phyloP scores from a whole-genome alignment of 1,140 invertebrate species.

The fruit fly (Drosophila melanogaster) region DNA sequence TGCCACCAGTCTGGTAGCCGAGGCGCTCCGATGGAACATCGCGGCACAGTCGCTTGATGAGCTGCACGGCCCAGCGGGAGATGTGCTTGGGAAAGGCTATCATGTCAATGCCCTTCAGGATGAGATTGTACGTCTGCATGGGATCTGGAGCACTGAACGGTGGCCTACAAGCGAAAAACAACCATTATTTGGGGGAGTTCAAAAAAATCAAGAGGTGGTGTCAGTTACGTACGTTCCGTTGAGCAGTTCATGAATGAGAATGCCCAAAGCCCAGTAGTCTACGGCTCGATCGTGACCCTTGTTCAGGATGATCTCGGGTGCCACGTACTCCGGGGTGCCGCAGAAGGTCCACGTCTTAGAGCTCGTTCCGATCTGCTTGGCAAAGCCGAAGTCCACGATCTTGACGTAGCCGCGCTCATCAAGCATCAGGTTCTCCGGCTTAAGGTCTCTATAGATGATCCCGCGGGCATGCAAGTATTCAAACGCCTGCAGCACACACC shows the following conservation, averaged over 20 bases:
- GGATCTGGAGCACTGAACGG: slow-evolving; percentile 92
- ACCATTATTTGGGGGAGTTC: not conserved
- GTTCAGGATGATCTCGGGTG: slow-evolving; percentile 91
- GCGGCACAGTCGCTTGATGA: slow-evolving; percentile 95
- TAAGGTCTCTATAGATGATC: slow-evolving; percentile 92
- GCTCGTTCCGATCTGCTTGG: slow-evolving; percentile 91
- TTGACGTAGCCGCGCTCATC: slow-evolving; percentile 91
- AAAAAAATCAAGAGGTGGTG: too few species aligned
- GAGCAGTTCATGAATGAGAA: slow-evolving; percentile 92
- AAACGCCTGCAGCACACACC: slow-evolving; percentile 91
- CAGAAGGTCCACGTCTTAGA: slow-evolving; percentile 95
- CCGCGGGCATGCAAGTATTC: slow-evolving; percentile 90
- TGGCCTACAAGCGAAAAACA: slow-evolving; percentile 85
- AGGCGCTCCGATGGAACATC: slow-evolving; percentile 95
- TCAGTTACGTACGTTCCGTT: slow-evolving; percentile 86
- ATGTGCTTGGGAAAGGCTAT: slow-evolving; percentile 93
- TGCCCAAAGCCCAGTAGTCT: slow-evolving; percentile 93
- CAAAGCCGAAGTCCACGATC: slow-evolving; percentile 94
- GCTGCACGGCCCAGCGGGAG: slow-evolving; percentile 90
- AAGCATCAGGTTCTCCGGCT: slow-evolving; percentile 92
- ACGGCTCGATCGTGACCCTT: slow-evolving; percentile 91
- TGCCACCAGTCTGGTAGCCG: slow-evolving; percentile 95
- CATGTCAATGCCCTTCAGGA: slow-evolving; percentile 95
- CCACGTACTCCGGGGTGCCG: slow-evolving; percentile 91
- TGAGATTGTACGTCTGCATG: slow-evolving; percentile 94